A percentile compares a stretch with the other conserved stretches of the same genome.
Evolutionary conservation across 2,797 vertebrate genomes (phyloP).

Genomic region (Coranthus polyacanthus): DNA sequence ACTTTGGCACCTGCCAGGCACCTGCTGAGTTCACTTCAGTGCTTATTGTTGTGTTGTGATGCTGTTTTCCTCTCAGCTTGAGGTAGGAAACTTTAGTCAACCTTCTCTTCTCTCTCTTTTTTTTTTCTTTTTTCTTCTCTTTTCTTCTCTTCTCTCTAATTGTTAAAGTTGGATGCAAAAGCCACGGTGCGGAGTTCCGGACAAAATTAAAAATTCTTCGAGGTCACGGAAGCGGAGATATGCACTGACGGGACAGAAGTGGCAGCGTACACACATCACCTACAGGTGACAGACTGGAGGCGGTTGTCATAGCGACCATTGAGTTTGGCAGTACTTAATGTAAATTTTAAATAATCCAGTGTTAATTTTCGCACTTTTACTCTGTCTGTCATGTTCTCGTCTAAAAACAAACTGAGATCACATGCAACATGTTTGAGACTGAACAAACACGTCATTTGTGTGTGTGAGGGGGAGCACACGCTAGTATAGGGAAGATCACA

Average conservation of each 20-base stretch:
- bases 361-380: conserved; percentile 56
- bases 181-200: conserved; percentile 96
- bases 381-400: conserved; percentile 41
- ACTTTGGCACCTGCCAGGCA: conserved; percentile 44
- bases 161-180: conserved; percentile 95
- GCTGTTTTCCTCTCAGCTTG: conserved; percentile 13
- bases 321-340: conserved; percentile 27
- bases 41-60: conserved; percentile 45
- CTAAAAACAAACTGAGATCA: conserved; percentile 51
- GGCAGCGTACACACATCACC: conserved; percentile 98
- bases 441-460: too few relatives aligned
- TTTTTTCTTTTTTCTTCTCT: conserved; percentile 10
- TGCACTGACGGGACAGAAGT: conserved; percentile 96
- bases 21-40: conserved; percentile 51
- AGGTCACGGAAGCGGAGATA: conserved; percentile 93
- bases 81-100: conserved; percentile 15
- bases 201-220: conserved; percentile 88
- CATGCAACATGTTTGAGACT: conserved; percentile 55
- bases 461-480: conserved; percentile 76
- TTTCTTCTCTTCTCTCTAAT: background rate
- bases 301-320: conserved; percentile 64
- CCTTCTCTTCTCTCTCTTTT: background rate
- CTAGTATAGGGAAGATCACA: conserved; percentile 53
- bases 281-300: conserved; percentile 90
- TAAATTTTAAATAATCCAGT: conserved; percentile 34